Percentiles rank a stretch among this genome's conserved stretches.
phyloP scores from a whole-genome alignment of 2,113 vertebrate genomes.

The Cromileptes altivelis region DNA sequence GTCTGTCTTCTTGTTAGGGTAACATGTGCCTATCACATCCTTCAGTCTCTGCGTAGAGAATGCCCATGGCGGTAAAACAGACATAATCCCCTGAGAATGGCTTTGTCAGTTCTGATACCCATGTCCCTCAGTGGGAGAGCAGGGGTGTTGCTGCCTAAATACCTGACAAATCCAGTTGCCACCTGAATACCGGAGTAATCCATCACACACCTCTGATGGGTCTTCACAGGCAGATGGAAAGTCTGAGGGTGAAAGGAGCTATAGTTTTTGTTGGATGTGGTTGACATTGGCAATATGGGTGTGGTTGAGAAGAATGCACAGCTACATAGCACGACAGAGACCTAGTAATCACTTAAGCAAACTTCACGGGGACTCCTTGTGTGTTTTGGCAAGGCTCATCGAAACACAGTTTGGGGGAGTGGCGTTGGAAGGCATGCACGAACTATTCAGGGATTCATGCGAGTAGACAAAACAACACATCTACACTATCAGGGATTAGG shows the following conservation, averaged over 20 bases:
- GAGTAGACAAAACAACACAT: slow-evolving; percentile 34
- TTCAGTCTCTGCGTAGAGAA: slow-evolving; percentile 38
- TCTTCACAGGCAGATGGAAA: slow-evolving; percentile 40
- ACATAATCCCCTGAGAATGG: slow-evolving; percentile 60
- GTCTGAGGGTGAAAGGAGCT: slow-evolving; percentile 41
- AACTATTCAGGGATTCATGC: slow-evolving; percentile 73
- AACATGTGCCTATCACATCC: slow-evolving; percentile 52
- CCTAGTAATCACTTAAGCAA: slow-evolving; percentile 48
- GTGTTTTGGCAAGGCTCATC: slow-evolving; percentile 43
- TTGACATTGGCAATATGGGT: slow-evolving; percentile 52
- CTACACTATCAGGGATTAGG: slow-evolving; percentile 30
- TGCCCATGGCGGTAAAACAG: slow-evolving; percentile 52
- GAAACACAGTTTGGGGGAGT: slow-evolving; percentile 57
- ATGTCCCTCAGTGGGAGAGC: slow-evolving; percentile 59
- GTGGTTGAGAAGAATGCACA: slow-evolving; percentile 27
- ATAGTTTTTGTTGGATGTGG: slow-evolving; percentile 32
- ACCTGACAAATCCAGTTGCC: slow-evolving; percentile 70
- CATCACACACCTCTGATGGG: slow-evolving; percentile 58
- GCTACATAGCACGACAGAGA: slow-evolving; percentile 45
- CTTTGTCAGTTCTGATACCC: slow-evolving; percentile 65
- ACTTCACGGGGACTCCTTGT: slow-evolving; percentile 23
- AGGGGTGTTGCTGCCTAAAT: slow-evolving; percentile 64
- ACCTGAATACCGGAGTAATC: slow-evolving; percentile 68
- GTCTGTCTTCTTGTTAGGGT: slow-evolving; percentile 24
- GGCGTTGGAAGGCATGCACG: slow-evolving; percentile 60